A percentile compares a stretch with the other conserved stretches of the same genome.
phyloP scores from a whole-genome alignment of 2,113 vertebrate species.

The Microcebus tavaratra region DNA sequence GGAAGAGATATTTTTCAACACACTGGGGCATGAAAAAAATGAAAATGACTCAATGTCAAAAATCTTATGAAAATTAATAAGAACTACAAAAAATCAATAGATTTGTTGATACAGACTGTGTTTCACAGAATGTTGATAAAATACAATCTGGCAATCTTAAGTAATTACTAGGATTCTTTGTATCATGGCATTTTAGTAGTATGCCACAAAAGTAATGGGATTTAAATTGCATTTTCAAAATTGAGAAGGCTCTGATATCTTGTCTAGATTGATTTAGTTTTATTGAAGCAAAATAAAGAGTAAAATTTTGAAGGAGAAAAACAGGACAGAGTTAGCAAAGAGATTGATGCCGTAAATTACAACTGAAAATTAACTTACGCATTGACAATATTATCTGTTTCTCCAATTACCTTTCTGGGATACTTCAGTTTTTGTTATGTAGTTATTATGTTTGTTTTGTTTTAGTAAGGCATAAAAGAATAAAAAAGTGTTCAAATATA shows the following conservation, averaged over 20 bases:
- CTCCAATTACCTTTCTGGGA: background rate
- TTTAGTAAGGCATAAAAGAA: background rate
- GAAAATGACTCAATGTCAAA: background rate
- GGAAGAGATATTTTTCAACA: background rate
- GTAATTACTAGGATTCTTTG: background rate
- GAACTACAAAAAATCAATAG: accelerated
- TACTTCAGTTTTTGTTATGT: background rate
- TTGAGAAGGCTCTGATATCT: background rate
- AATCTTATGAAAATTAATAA: background rate
- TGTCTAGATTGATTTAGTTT: background rate
- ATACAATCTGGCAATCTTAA: accelerated
- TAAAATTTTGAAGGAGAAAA: background rate
- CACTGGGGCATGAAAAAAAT: background rate
- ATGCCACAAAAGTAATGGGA: background rate
- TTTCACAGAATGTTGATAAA: background rate
- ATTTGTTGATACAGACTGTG: background rate
- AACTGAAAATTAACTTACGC: background rate
- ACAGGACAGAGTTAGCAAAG: background rate
- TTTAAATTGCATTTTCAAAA: background rate
- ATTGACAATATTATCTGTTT: background rate
- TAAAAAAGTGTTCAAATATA: background rate
- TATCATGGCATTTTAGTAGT: background rate
- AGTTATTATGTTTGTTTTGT: background rate
- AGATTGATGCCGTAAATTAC: background rate
- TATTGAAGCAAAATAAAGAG: background rate